A percentile compares a stretch with the other conserved stretches of the same genome.
These are phyloP conservation scores for Lutjanus argentimaculatus DNA, from an alignment of 2,797 vertebrate species.

Conservation along the genomic window DNA sequence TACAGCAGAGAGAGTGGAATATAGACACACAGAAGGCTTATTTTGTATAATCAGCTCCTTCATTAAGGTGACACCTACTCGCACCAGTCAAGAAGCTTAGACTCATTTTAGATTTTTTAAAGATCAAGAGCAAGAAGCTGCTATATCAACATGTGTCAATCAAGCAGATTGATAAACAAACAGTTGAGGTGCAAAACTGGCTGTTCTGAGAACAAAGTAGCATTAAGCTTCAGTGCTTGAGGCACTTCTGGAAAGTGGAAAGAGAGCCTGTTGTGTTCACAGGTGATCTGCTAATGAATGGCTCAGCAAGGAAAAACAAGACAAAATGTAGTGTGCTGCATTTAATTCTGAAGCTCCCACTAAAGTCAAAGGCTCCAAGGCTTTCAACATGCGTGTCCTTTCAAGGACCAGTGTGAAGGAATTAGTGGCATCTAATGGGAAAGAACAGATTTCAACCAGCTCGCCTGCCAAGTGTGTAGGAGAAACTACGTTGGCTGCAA, in stretches of 20 bases:
- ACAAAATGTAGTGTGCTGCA: slow-evolving; percentile 14
- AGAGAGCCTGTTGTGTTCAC: slow-evolving; percentile 36
- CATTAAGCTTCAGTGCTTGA: slow-evolving; percentile 14
- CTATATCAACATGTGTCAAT: slow-evolving; percentile 64
- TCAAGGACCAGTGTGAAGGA: not conserved
- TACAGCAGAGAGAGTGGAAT: slow-evolving; percentile 60
- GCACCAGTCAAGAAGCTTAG: slow-evolving; percentile 45
- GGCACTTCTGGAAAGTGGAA: slow-evolving; percentile 28
- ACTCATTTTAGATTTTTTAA: slow-evolving; percentile 47
- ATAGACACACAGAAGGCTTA: slow-evolving; percentile 61
- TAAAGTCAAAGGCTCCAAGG: slow-evolving; percentile 8
- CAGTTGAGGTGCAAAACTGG: slow-evolving; percentile 20
- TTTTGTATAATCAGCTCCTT: slow-evolving; percentile 75
- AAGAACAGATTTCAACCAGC: too few relatives aligned
- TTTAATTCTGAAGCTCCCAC: slow-evolving; percentile 37
- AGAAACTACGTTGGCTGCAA: too few relatives aligned
- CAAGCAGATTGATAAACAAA: slow-evolving; percentile 39
- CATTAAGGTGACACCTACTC: slow-evolving; percentile 59
- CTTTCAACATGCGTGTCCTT: slow-evolving; percentile 14
- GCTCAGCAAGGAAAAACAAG: slow-evolving; percentile 33
- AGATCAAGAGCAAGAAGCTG: slow-evolving; percentile 39
- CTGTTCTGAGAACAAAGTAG: slow-evolving; percentile 24
- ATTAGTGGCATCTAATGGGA: too few relatives aligned
- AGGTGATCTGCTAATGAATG: slow-evolving; percentile 39
- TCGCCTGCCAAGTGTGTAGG: too few relatives aligned